Conservation (phyloP, 2,113 vertebrate species). For the Thamnaconus septentrionalis region DNA sequence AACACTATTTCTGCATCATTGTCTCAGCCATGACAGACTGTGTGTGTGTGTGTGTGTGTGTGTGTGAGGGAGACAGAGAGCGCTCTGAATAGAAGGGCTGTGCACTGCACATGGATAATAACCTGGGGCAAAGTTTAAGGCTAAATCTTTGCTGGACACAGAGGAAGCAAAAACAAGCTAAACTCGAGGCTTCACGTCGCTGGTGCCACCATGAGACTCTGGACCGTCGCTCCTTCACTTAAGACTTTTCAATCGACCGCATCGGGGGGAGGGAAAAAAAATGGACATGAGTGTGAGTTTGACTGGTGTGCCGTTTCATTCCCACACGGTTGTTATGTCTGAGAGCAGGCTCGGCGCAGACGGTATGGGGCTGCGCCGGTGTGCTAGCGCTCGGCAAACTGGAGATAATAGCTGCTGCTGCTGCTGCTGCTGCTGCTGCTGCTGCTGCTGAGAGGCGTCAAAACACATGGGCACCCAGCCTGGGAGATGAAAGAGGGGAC, state of each 20-base stretch:
- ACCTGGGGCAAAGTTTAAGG: slow-evolving; percentile 53
- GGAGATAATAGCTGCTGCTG: slow-evolving; percentile 31
- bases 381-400: slow-evolving; percentile 29
- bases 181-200: no score
- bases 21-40: slow-evolving; percentile 5
- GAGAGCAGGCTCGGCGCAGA: no score
- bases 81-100: neutral
- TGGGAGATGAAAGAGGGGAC: slow-evolving; percentile 37
- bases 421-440: neutral
- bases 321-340: no score
- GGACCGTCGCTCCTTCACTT: no score
- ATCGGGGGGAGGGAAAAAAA: no score
- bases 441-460: slow-evolving; percentile 56
- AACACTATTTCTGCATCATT: slow-evolving; percentile 34
- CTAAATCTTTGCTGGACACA: slow-evolving; percentile 54
- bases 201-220: no score
- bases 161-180: slow-evolving; percentile 45
- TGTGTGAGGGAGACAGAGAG: neutral
- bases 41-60: neutral
- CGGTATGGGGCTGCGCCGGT: slow-evolving; percentile 34
- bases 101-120: slow-evolving; percentile 37
- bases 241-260: no score
- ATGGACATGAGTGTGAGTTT: no score
- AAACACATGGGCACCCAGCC: slow-evolving; percentile 31
- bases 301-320: no score